A percentile compares a stretch with the other conserved stretches of the same genome.
Evolutionary conservation across 1,140 invertebrate genomes (phyloP).

Genomic region (Trinorchestia longiramus): DNA sequence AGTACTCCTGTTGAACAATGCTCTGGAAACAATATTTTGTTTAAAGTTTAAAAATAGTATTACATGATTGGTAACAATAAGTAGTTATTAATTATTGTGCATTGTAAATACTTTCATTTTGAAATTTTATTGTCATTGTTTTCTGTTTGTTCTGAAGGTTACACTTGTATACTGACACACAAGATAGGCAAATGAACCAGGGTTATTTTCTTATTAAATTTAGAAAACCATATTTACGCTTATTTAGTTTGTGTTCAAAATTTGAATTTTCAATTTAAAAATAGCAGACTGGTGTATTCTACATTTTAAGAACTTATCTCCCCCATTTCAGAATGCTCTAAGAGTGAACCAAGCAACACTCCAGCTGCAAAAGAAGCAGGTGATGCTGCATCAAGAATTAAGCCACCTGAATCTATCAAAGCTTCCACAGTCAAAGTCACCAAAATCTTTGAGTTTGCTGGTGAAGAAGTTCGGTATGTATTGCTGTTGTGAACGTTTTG

Average conservation of each 20-base stretch:
- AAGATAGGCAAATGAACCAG: too few species aligned
- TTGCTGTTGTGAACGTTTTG: neutral
- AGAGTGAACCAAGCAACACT: neutral
- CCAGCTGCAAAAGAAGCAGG: neutral
- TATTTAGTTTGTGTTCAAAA: neutral
- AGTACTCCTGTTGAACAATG: too few species aligned
- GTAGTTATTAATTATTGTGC: neutral
- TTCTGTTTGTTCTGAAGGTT: neutral
- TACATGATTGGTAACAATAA: neutral
- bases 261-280: too few species aligned
- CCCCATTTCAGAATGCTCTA: neutral
- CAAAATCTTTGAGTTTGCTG: constrained; percentile 65
- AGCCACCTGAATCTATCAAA: neutral
- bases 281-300: too few species aligned
- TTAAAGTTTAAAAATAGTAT: neutral
- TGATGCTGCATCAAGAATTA: neutral
- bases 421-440: constrained; percentile 61
- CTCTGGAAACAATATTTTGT: too few species aligned
- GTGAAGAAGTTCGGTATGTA: constrained; percentile 65
- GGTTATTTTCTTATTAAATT: too few species aligned
- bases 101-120: neutral
- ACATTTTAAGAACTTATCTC: neutral
- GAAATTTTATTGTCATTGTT: neutral
- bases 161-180: too few species aligned
- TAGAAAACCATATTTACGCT: too few species aligned